phyloP scores from a whole-genome alignment of 2,888 invertebrate species.

The Invenusta paracnida region DNA sequence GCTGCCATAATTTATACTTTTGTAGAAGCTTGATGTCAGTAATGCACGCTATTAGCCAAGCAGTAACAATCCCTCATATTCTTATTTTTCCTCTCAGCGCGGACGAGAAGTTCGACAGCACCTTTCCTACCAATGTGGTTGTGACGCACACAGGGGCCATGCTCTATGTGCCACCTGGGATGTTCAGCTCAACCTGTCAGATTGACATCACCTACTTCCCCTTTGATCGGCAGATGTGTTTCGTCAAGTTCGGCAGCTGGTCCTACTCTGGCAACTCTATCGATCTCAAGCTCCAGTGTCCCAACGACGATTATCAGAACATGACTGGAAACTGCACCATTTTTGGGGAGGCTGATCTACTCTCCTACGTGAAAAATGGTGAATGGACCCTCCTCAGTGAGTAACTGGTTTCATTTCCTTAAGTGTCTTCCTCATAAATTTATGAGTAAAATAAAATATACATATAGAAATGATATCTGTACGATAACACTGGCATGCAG shows the following conservation, averaged over 20 bases:
- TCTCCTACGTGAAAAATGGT: not conserved
- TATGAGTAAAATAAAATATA: too few species aligned
- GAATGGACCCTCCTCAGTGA: not conserved
- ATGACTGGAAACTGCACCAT: not conserved
- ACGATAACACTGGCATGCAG: too few species aligned
- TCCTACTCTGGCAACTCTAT: conserved; percentile 45
- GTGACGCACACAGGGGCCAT: conserved; percentile 45
- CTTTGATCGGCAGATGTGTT: conserved; percentile 47
- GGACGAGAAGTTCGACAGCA: conserved; percentile 44
- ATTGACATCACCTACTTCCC: conserved; percentile 48
- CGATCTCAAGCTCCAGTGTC: conserved; percentile 39
- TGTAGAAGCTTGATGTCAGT: too few species aligned
- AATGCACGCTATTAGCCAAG: too few species aligned
- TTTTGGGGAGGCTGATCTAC: not conserved
- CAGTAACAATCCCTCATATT: too few species aligned
- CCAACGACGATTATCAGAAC: not conserved
- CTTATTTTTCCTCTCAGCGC: too few species aligned
- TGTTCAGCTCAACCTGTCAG: conserved; percentile 47
- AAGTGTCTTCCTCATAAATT: too few species aligned
- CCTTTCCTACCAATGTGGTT: conserved; percentile 44
- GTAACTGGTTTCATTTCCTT: not conserved
- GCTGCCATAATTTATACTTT: too few species aligned
- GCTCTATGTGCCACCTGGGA: conserved; percentile 47
- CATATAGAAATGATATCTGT: too few species aligned
- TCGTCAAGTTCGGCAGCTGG: conserved; percentile 48